These are phyloP conservation scores for Minunthozetes semirufus DNA, from an alignment of 2,888 invertebrate species.

Conservation along the genomic window DNA sequence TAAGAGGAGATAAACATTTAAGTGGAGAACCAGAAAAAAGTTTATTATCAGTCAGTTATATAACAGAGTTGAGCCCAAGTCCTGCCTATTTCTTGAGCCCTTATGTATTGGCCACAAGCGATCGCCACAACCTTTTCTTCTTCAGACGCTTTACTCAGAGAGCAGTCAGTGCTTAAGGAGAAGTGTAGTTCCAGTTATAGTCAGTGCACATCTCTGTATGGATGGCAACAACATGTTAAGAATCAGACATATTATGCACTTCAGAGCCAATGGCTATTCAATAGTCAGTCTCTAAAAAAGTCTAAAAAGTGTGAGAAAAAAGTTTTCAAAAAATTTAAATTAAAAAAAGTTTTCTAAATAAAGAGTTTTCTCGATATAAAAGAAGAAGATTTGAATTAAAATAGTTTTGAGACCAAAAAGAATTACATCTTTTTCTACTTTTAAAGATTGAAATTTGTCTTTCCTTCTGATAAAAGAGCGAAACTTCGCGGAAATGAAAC, in stretches of 20 bases:
- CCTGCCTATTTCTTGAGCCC: conserved; percentile 29
- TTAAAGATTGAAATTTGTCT: neutral
- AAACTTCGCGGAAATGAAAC: conserved; percentile 28
- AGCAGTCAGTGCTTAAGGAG: neutral
- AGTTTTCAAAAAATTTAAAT: neutral
- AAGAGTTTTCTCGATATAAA: no score
- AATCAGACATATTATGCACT: neutral
- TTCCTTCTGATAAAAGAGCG: neutral
- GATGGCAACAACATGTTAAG: conserved; percentile 28
- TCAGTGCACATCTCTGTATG: conserved; percentile 4
- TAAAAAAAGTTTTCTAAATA: neutral
- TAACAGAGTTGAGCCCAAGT: conserved; percentile 21
- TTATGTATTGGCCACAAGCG: conserved; percentile 30
- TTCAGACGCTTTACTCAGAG: neutral
- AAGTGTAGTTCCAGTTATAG: conserved; percentile 1
- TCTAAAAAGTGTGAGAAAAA: neutral
- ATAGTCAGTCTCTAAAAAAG: neutral
- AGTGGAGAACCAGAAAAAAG: neutral
- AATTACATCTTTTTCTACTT: neutral
- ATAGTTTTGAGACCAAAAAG: neutral
- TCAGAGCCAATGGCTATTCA: neutral
- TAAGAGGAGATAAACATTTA: conserved; percentile 25
- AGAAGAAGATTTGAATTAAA: no score
- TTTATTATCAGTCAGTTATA: conserved; percentile 30
- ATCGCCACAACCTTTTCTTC: conserved; percentile 30